Base-by-base conservation (phyloP, 2,888 invertebrate species). In the Autographa gamma region DNA sequence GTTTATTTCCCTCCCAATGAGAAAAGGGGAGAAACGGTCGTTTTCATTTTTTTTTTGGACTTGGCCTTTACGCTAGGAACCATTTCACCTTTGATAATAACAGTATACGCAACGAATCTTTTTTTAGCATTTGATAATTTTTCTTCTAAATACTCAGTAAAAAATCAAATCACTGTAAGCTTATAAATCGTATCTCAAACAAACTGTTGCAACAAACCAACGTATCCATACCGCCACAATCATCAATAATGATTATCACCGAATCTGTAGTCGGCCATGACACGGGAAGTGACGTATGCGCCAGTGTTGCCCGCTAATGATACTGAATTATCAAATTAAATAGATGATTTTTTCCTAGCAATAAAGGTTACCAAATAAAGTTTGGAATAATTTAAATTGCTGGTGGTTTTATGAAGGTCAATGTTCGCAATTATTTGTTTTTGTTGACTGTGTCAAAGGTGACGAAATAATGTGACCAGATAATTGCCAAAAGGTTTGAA, bases 191-290 rank as follows among this genome's bases (percentile, higher is more conserved):
- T 48, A 71, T 88, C 87, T 84, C 58, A 77, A 43, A 63, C 65
- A 80, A 80, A 70, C 86, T 85, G 89, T 86, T 89, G 89, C 88
- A 90, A 93, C 90, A 93, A 93, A 91, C 86, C 74, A 73, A 76
- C 77, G 85, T 87, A 90, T 88, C 90, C 90, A 91, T 91, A 90
- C 86, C 86, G 89, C 86, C 87, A 91, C 92, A 93, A 93, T 93
- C 94, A 94, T 94, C 93, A 93, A 93, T 94, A 94, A 93, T 92
- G 93, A 94, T 94, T 93, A 93, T 93, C 93, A 91, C 91, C 90
- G 91, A 90, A 92, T 92, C 92, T 90, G 90, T 90, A 87, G 78
- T 84, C 76, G 85, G 80, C 83, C 86, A 85, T 85, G 86, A 89
- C 88, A 86, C 87, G 89, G 90, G 90, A 89, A 91, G 87, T 90